Base-by-base conservation (phyloP, 2,113 vertebrate species). In the Carassius gibelio region DNA sequence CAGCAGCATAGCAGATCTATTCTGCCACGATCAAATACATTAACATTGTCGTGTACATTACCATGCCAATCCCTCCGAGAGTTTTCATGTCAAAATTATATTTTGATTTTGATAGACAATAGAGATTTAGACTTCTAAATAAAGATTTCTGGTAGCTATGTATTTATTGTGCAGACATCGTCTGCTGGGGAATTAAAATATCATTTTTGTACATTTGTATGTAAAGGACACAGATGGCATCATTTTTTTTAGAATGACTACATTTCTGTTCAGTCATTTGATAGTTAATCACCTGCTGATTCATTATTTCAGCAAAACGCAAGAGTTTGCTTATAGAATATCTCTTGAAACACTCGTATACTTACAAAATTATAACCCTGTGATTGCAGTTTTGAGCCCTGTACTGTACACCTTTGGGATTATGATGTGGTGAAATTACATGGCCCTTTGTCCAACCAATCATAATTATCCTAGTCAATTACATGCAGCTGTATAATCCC, bases 401-500 rank as follows among this genome's bases (percentile, higher is more conserved):
- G 55, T 52, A 4, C 52, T 10, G 55, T 45, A 21, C 57, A 81
- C 77, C 84, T 81, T 81, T 21, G 19, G 66, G 79, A 9, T 17
- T 14, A 61, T 36, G 26, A 62, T 30, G 61, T 17, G 21, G 64
- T 87, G 42, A 84, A 79, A 84, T 84, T 84, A 79, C 57, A 81
- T 14, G 61, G 79, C 72, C 79, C 23, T 85, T 66, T 38, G 81
- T 52, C 69, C 78, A 64, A 42, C 36, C 59, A 19, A 68, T 86
- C 78, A 86, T 82, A 82, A 88, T 88, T 79, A 78, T 55, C 34
- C 74, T 71, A 45, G 75, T 75, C 80, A 88, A 75, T 88, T 88
- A 83, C 78, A 85, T n/a, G 64, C 83, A 71, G 78, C 81, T 59
- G 74, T 19, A 21, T 82, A 88, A 85, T 83, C 87, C 57, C 75